These are phyloP conservation scores for Trichacis sp. DNA, from an alignment of 2,888 invertebrate genomes.

Conservation along the genomic window DNA sequence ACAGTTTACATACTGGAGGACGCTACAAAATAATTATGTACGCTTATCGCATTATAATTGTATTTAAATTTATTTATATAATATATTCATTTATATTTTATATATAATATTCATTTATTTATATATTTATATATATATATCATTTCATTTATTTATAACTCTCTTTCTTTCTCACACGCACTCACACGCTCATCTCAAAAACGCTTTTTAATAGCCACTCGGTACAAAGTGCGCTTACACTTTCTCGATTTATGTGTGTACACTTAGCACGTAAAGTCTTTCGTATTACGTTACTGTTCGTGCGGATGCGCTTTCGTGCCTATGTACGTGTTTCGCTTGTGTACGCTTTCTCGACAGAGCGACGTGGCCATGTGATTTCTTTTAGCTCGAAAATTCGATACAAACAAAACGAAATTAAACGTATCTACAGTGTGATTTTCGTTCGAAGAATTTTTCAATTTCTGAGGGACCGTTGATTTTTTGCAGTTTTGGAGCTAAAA, in stretches of 20 bases:
- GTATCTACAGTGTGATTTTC: too few relatives aligned
- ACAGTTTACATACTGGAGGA: conserved; percentile 67
- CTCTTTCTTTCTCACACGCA: conserved; percentile 49
- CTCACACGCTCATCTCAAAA: conserved; percentile 43
- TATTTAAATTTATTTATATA: conserved; percentile 57
- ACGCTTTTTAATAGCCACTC: conserved; percentile 51
- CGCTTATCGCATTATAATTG: conserved; percentile 57
- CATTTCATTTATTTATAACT: conserved; percentile 57
- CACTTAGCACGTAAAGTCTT: conserved; percentile 39
- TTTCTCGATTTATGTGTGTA: conserved; percentile 40
- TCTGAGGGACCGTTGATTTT: too few relatives aligned
- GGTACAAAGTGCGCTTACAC: conserved; percentile 52
- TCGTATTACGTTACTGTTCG: conserved; percentile 29
- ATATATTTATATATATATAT: conserved; percentile 45
- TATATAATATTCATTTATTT: conserved; percentile 50
- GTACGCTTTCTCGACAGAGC: conserved; percentile 47
- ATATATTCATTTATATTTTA: conserved; percentile 70
- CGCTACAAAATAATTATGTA: conserved; percentile 68
- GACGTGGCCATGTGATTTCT: conserved; percentile 45
- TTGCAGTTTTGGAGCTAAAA: conserved; percentile 20
- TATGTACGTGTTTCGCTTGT: conserved; percentile 12
- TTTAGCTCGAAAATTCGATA: conserved; percentile 30
- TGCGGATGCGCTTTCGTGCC: conserved; percentile 25
- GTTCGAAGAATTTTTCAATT: too few relatives aligned
- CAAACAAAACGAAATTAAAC: too few relatives aligned